A percentile compares a stretch with the other conserved stretches of the same genome.
These are phyloP conservation scores for Dinomys branickii DNA, from an alignment of 2,113 vertebrate species.

Conservation along the genomic window DNA sequence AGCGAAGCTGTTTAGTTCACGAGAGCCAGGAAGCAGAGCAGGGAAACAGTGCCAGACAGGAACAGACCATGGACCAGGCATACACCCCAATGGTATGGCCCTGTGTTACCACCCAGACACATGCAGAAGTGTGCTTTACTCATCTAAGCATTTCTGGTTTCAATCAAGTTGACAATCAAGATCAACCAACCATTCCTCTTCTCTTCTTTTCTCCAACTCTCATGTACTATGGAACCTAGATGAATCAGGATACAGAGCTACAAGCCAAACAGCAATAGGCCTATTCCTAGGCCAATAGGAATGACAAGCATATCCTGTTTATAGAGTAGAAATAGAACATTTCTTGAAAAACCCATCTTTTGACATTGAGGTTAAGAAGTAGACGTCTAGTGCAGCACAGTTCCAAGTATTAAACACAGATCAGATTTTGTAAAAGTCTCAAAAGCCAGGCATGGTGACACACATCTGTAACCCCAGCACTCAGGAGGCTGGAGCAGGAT, in stretches of 20 bases:
- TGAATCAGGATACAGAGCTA: background rate
- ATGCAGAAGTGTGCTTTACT: background rate
- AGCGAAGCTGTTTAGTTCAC: background rate
- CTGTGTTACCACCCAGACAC: background rate
- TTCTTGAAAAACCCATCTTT: background rate
- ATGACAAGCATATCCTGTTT: background rate
- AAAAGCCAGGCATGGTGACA: background rate
- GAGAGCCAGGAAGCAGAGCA: background rate
- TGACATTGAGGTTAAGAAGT: background rate
- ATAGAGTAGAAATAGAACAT: background rate
- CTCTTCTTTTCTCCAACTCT: background rate
- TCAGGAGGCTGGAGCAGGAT: background rate
- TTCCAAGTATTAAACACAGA: background rate
- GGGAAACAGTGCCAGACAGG: background rate
- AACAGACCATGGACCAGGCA: background rate
- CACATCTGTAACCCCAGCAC: background rate
- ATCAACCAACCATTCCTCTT: background rate
- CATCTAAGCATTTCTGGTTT: background rate
- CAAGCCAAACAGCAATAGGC: background rate
- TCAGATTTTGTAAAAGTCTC: background rate
- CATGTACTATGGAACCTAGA: background rate
- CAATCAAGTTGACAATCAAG: background rate
- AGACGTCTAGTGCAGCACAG: background rate
- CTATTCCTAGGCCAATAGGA: background rate
- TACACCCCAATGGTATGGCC: background rate